Evolutionary conservation across 1,140 invertebrate species (phyloP).

Genomic region (Brachionus koreanus): DNA sequence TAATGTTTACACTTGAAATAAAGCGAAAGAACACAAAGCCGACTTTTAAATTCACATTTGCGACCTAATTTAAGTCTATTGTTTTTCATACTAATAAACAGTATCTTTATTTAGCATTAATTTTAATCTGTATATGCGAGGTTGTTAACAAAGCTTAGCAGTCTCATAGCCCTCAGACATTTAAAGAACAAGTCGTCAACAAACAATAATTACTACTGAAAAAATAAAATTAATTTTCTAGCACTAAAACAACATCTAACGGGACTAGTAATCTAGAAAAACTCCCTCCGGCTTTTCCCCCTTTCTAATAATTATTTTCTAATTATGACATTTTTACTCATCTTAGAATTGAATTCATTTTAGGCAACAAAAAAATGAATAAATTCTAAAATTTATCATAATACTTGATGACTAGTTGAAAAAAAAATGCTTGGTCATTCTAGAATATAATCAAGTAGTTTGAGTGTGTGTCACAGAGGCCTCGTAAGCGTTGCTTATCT

Average conservation of each 20-base stretch:
- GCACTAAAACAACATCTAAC: neutral
- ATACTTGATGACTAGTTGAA: neutral
- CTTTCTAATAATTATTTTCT: neutral
- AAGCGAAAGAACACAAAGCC: neutral
- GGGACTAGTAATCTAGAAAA: neutral
- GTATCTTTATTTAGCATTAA: neutral
- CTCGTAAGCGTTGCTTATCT: too few relatives aligned
- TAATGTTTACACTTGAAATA: neutral
- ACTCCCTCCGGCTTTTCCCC: neutral
- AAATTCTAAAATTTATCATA: neutral
- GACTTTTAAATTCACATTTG: neutral
- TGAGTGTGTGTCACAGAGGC: neutral
- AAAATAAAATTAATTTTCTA: neutral
- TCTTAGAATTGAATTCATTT: neutral
- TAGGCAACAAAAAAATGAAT: neutral
- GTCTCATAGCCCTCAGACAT: neutral
- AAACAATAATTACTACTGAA: neutral
- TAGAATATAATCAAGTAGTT: neutral
- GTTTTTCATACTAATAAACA: neutral
- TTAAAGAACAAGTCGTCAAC: neutral
- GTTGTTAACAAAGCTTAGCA: neutral
- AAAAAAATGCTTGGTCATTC: neutral
- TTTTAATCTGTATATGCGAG: neutral
- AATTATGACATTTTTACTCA: neutral
- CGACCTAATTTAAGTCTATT: neutral